phyloP scores from a whole-genome alignment of 1,140 invertebrate species.

The Schlechtendalia chinensis region DNA sequence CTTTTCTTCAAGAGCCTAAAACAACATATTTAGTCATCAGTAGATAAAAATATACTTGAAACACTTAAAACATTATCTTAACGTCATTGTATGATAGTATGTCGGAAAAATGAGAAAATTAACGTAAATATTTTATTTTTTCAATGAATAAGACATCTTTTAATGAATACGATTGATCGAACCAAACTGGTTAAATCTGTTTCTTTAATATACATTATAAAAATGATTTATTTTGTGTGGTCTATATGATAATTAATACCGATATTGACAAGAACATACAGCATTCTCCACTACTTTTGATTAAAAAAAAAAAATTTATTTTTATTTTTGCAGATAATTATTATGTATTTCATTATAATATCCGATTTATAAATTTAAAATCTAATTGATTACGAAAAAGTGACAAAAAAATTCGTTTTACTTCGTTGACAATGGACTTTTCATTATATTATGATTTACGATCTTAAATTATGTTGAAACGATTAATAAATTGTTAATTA shows the following conservation, averaged over 20 bases:
- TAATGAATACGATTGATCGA: too few species aligned
- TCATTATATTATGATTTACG: too few species aligned
- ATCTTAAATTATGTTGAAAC: too few species aligned
- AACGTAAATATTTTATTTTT: neutral
- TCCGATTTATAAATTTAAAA: neutral
- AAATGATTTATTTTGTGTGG: neutral
- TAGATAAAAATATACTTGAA: slow-evolving; percentile 5
- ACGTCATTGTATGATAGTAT: neutral
- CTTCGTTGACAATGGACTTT: too few species aligned
- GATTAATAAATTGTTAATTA: too few species aligned
- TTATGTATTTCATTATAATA: neutral
- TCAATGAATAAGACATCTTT: too few species aligned
- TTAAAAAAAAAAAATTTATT: neutral
- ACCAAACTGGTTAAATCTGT: neutral
- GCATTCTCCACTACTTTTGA: neutral
- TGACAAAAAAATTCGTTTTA: too few species aligned
- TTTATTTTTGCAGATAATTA: neutral
- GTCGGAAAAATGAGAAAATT: neutral
- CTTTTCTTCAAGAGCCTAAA: neutral
- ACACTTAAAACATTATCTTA: neutral
- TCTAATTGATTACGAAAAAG: too few species aligned
- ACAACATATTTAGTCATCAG: neutral
- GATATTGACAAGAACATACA: neutral
- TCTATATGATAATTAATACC: neutral
- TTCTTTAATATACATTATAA: neutral